Base-by-base conservation (phyloP, 2,113 vertebrate species). In the Charina bottae region DNA sequence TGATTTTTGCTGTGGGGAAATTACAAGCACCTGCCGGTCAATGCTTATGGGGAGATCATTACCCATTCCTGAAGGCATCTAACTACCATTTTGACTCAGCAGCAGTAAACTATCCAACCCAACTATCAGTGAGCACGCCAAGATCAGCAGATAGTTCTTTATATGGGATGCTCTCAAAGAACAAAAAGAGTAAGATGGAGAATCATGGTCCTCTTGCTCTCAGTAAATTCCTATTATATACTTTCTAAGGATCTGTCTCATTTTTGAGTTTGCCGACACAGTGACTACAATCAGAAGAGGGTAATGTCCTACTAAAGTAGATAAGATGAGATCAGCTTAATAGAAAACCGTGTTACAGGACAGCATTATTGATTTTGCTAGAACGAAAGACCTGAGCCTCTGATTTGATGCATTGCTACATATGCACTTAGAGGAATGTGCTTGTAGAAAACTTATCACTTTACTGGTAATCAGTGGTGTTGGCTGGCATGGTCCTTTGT, bases 31-130 rank as follows among this genome's bases (percentile, higher is more conserved):
- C 93, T 94, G 93, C 94, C 93, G 55, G 92, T 93, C 95, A 93
- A 94, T 83, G 90, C 92, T 13, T 86, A 28, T 21, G 0, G 87
- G 78, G 94, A 96, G 95, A 33, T 93, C 95, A 96, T 91, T 92
- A 85, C 93, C 72, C 94, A 90, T 23, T 95, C 94, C 94, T 93
- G 92, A 94, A 94, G 93, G 94, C 92, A 95, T 92, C 92, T 93
- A 93, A 93, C 95, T 94, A 93, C 95, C 93, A 92, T 94, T 94
- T 93, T 68, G 60, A 19, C 4, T 26, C 54, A 59, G 6, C 13
- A 15, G 23, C 46, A 8, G 49, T 49, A 12, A 28, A 8, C 54
- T 54, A 46, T 58, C 72, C 19, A 42, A 56, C 33, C 12, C 28
- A 78, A 56, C 72, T 33, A 28, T 10, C 8, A 49, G 78, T 28